Conservation (phyloP, 2,797 vertebrate species). For the Cottoperca gobio region DNA sequence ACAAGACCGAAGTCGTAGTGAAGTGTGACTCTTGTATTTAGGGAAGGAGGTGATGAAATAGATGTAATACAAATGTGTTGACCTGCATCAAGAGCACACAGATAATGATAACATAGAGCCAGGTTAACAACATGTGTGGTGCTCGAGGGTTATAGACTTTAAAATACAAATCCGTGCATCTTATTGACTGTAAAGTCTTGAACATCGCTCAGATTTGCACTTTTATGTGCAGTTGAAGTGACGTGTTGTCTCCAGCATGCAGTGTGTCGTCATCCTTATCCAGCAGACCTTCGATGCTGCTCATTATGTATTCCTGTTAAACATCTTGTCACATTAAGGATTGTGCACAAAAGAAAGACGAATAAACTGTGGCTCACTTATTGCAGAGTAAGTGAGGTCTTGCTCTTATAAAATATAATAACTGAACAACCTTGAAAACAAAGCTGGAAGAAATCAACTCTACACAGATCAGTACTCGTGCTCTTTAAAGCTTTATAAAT, state of each 20-base stretch:
- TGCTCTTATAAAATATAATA: not conserved
- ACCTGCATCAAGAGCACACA: not conserved
- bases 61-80: not conserved
- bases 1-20: not conserved
- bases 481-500: constrained; percentile 56
- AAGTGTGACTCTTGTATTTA: not conserved
- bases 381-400: not conserved
- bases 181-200: not conserved
- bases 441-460: not conserved
- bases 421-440: not conserved
- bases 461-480: constrained; percentile 56
- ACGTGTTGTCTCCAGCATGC: not conserved
- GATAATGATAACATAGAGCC: not conserved
- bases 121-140: not conserved
- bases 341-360: too few species aligned
- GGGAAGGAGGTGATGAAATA: not conserved
- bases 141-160: not conserved
- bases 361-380: not conserved
- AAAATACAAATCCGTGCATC: not conserved
- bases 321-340: not conserved
- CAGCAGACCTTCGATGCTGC: not conserved
- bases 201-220: not conserved
- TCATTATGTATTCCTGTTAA: not conserved
- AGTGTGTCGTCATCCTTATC: not conserved
- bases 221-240: too few species aligned